phyloP scores from a whole-genome alignment of 2,888 invertebrate species.

The Drosophila meridionalis region DNA sequence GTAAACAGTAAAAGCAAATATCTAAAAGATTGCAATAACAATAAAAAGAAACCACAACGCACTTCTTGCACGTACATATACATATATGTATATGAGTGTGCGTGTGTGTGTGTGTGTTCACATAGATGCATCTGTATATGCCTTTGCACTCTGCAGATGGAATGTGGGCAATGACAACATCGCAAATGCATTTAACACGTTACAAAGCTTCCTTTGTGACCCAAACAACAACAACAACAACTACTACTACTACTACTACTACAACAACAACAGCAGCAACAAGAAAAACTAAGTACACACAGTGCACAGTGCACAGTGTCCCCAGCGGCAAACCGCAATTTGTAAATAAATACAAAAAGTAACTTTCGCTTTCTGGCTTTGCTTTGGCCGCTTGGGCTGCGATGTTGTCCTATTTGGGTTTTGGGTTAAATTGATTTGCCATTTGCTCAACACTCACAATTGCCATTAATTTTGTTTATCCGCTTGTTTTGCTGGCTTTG shows the following conservation, averaged over 20 bases:
- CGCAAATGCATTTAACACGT: conserved; percentile 30
- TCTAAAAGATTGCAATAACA: conserved; percentile 44
- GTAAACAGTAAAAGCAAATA: conserved; percentile 37
- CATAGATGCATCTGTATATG: conserved; percentile 3
- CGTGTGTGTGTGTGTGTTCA: not conserved
- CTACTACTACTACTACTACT: not conserved
- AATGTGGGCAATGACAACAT: conserved; percentile 29
- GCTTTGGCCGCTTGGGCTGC: not conserved
- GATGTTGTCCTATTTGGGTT: conserved; percentile 15
- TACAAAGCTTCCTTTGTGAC: conserved; percentile 53
- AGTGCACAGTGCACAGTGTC: conserved; percentile 24
- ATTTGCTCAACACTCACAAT: conserved; percentile 50
- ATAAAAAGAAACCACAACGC: conserved; percentile 12
- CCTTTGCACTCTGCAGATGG: conserved; percentile 43
- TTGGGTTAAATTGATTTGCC: conserved; percentile 39
- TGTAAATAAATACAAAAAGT: conserved; percentile 22
- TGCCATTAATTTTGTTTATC: conserved; percentile 39
- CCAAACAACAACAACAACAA: conserved; percentile 11
- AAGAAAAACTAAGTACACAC: conserved; percentile 6
- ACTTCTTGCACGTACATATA: conserved; percentile 32
- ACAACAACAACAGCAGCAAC: not conserved
- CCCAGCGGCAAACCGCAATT: conserved; percentile 19
- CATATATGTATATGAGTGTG: not conserved
- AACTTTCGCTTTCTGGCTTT: conserved; percentile 44
- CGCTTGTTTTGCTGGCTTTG: conserved; percentile 19